Percentiles rank a stretch among this genome's conserved stretches.
phyloP scores from a whole-genome alignment of 2,888 invertebrate species.

The Theretra japonica region DNA sequence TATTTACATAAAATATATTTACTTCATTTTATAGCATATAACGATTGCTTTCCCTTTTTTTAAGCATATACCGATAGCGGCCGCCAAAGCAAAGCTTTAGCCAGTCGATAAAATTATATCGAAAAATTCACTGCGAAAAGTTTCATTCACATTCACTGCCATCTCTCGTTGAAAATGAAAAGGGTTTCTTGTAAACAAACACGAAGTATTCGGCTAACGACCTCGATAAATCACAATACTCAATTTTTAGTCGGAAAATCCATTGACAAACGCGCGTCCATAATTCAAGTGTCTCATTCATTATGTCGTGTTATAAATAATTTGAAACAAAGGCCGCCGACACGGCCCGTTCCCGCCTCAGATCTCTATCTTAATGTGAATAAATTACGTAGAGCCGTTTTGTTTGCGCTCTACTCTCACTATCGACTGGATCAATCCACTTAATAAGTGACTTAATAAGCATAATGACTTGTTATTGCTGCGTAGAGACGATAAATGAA shows the following conservation, averaged over 20 bases:
- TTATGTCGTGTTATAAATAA: constrained; percentile 43
- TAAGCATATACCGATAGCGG: too few species aligned
- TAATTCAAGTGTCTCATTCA: constrained; percentile 40
- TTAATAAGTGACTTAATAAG: constrained; percentile 20
- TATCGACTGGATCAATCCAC: constrained; percentile 24
- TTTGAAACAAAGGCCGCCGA: constrained; percentile 42
- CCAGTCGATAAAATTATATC: too few species aligned
- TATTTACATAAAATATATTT: too few species aligned
- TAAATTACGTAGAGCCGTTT: constrained; percentile 52
- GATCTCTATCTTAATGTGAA: constrained; percentile 54
- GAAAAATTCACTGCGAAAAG: too few species aligned
- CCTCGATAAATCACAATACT: not conserved
- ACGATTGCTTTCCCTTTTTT: too few species aligned
- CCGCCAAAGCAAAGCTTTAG: too few species aligned
- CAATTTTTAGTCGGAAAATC: not conserved
- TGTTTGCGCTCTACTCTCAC: constrained; percentile 36
- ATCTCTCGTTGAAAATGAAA: not conserved
- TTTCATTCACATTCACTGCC: too few species aligned
- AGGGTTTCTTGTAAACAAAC: not conserved
- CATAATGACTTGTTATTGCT: constrained; percentile 11
- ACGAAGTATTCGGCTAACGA: not conserved
- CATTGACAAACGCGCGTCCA: constrained; percentile 31
- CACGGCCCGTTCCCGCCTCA: constrained; percentile 51
- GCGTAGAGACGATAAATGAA: constrained; percentile 16
- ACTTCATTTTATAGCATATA: too few species aligned